Percentiles rank a stretch among this genome's conserved stretches.
phyloP scores from a whole-genome alignment of 2,888 invertebrate genomes.

The Cryptocheilus praepositus region DNA sequence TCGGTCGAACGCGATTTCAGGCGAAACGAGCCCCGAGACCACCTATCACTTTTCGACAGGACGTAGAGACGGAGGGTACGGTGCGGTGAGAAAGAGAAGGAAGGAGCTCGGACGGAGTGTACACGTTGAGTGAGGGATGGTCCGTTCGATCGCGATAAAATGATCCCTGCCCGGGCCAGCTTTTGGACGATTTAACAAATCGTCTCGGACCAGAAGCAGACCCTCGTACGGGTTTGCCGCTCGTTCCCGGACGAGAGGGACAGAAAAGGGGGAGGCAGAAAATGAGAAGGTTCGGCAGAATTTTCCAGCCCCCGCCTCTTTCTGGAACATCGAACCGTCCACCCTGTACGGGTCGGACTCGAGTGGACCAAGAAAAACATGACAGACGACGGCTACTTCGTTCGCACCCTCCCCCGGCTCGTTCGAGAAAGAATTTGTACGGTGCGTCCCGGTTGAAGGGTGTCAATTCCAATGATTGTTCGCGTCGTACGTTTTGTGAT shows the following conservation, averaged over 20 bases:
- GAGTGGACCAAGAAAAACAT: no score
- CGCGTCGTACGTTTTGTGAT: no score
- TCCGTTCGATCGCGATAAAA: constrained; percentile 65
- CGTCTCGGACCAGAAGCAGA: constrained; percentile 23
- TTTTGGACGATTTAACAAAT: constrained; percentile 52
- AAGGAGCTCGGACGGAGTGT: no score
- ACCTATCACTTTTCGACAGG: constrained; percentile 31
- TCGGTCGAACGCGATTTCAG: constrained; percentile 58
- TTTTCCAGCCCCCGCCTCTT: neutral
- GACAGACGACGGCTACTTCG: no score
- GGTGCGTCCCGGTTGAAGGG: no score
- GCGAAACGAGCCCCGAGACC: constrained; percentile 51
- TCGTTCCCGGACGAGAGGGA: constrained; percentile 8
- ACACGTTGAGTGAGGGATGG: constrained; percentile 57
- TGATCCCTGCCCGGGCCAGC: constrained; percentile 44
- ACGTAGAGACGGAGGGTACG: neutral
- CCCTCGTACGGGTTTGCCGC: constrained; percentile 7
- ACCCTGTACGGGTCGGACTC: no score
- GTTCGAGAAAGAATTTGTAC: no score
- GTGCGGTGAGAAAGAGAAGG: constrained; percentile 20
- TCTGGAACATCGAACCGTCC: no score
- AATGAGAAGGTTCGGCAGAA: constrained; percentile 1
- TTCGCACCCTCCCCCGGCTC: no score
- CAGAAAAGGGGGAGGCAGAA: neutral
- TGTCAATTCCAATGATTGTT: no score